These are phyloP conservation scores for Gouania willdenowi DNA, from an alignment of 2,797 vertebrate genomes.

Conservation along the genomic window DNA sequence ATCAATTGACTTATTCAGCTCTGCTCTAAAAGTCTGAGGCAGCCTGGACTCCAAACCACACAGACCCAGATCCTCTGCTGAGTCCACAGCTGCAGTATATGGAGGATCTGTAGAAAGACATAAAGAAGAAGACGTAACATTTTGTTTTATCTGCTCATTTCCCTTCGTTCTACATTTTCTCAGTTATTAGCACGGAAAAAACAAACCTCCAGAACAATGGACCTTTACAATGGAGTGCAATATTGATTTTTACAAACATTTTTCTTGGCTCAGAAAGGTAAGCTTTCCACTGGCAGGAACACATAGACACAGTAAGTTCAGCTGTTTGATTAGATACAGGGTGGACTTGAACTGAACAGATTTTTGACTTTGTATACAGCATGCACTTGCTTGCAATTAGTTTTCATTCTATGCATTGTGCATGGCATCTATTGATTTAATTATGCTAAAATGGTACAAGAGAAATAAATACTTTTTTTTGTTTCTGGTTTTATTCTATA, in stretches of 20 bases:
- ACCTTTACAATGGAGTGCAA: slow-evolving; percentile 92
- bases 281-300: slow-evolving; percentile 65
- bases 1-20: slow-evolving; percentile 68
- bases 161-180: slow-evolving; percentile 42
- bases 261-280: slow-evolving; percentile 96
- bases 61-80: slow-evolving; percentile 65
- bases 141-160: slow-evolving; percentile 24
- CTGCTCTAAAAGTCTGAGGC: slow-evolving; percentile 61
- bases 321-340: too few species aligned
- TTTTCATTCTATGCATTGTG: too few species aligned
- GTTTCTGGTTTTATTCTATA: too few species aligned
- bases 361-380: too few species aligned
- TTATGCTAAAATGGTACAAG: too few species aligned
- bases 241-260: slow-evolving; percentile 97
- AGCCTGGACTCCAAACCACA: slow-evolving; percentile 71
- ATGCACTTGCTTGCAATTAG: too few species aligned
- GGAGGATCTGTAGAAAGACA: slow-evolving; percentile 51
- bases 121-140: slow-evolving; percentile 15
- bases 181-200: slow-evolving; percentile 54
- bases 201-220: slow-evolving; percentile 82
- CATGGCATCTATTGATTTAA: too few species aligned
- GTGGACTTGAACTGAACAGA: too few species aligned
- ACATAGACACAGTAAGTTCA: too few species aligned
- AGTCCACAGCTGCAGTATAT: slow-evolving; percentile 49
- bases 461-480: too few species aligned